These are phyloP conservation scores for Pseudopleuronectes americanus DNA, from an alignment of 2,797 vertebrate genomes.

Conservation along the genomic window DNA sequence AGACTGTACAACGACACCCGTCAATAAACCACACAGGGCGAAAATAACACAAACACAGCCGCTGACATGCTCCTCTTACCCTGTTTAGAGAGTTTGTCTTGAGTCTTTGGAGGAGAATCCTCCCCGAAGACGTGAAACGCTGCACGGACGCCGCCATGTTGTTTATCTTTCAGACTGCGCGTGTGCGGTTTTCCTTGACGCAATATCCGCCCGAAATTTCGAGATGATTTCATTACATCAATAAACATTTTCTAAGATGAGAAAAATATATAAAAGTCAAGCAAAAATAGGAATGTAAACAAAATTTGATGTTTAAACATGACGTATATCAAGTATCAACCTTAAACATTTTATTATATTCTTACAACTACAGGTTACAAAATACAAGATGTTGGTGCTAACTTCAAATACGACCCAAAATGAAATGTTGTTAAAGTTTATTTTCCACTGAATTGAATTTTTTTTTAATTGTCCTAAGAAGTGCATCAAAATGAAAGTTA, in stretches of 20 bases:
- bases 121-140: constrained; percentile 64
- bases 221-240: neutral
- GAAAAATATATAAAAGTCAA: too few species aligned
- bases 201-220: constrained; percentile 5
- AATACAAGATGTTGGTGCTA: too few species aligned
- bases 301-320: too few species aligned
- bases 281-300: too few species aligned
- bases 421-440: too few species aligned
- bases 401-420: too few species aligned
- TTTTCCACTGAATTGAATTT: too few species aligned
- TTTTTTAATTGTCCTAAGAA: too few species aligned
- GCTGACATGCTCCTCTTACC: constrained; percentile 55
- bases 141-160: constrained; percentile 81
- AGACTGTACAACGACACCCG: accelerated
- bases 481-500: too few species aligned
- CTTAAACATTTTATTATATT: too few species aligned
- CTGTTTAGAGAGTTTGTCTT: constrained; percentile 44
- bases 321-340: too few species aligned
- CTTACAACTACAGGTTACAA: too few species aligned
- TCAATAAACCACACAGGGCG: accelerated
- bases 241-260: neutral
- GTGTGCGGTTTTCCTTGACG: neutral
- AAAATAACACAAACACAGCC: accelerated
- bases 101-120: constrained; percentile 58
- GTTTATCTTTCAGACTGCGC: constrained; percentile 48